Conservation (phyloP, 2,888 invertebrate species). For the Pyralis farinalis region DNA sequence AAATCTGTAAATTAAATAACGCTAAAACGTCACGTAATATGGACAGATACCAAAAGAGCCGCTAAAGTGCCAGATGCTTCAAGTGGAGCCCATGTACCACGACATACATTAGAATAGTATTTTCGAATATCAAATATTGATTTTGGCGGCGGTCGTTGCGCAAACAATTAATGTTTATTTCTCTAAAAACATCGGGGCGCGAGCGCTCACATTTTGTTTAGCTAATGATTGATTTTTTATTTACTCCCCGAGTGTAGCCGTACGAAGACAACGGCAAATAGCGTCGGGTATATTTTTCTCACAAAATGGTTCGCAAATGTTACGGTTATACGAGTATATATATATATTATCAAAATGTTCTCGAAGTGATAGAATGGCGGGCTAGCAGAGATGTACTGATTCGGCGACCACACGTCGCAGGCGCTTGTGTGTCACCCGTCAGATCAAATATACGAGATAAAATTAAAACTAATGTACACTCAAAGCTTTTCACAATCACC, state of each 20-base stretch:
- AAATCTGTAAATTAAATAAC: slow-evolving; percentile 29
- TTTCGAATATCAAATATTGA: slow-evolving; percentile 79
- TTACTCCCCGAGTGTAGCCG: slow-evolving; percentile 64
- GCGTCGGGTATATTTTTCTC: slow-evolving; percentile 52
- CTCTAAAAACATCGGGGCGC: slow-evolving; percentile 76
- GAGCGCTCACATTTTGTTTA: slow-evolving; percentile 72
- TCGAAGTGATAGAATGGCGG: slow-evolving; percentile 13
- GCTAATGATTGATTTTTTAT: slow-evolving; percentile 76
- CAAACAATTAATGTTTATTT: slow-evolving; percentile 77
- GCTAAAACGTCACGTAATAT: slow-evolving; percentile 47
- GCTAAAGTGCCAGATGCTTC: slow-evolving; percentile 64
- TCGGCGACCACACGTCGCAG: slow-evolving; percentile 29
- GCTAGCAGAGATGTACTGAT: slow-evolving; percentile 7
- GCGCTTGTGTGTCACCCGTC: slow-evolving; percentile 65
- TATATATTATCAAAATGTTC: slow-evolving; percentile 43
- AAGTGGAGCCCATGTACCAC: slow-evolving; percentile 56
- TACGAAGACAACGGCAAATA: slow-evolving; percentile 57
- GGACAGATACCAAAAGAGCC: slow-evolving; percentile 64
- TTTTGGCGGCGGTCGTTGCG: slow-evolving; percentile 73
- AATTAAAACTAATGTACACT: slow-evolving; percentile 74
- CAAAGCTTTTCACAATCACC: slow-evolving; percentile 76
- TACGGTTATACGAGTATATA: slow-evolving; percentile 39
- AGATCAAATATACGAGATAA: slow-evolving; percentile 71
- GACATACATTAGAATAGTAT: slow-evolving; percentile 78
- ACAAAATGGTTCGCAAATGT: slow-evolving; percentile 34